Conservation (phyloP, 2,888 invertebrate species). For the Apocheima hispidaria region DNA sequence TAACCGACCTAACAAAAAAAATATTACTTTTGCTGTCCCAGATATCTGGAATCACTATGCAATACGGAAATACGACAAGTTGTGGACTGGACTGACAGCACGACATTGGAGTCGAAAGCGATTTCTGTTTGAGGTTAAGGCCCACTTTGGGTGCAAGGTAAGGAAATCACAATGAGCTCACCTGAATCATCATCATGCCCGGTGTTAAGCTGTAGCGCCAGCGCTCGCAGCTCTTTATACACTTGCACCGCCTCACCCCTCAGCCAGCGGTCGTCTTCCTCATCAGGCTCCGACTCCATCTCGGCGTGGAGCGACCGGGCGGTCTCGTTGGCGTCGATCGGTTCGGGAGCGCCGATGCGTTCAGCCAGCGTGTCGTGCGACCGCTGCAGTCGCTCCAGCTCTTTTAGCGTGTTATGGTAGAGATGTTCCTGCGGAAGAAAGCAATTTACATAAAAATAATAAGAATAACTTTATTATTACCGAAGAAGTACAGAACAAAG, state of each 20-base stretch:
- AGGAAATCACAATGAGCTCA: slow-evolving; percentile 45
- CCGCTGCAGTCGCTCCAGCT: slow-evolving; percentile 90
- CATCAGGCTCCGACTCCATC: slow-evolving; percentile 92
- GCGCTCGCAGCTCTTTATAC: slow-evolving; percentile 90
- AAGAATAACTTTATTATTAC: no score
- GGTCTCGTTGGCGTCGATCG: slow-evolving; percentile 73
- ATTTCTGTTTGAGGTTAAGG: no score
- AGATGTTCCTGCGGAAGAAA: slow-evolving; percentile 76
- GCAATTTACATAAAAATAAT: background rate
- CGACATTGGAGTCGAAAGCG: no score
- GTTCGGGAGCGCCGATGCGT: slow-evolving; percentile 88
- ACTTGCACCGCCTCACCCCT: slow-evolving; percentile 89
- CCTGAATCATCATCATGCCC: slow-evolving; percentile 92
- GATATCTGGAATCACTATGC: no score
- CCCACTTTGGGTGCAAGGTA: no score
- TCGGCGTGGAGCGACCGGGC: slow-evolving; percentile 94
- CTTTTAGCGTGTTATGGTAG: slow-evolving; percentile 85
- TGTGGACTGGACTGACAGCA: no score
- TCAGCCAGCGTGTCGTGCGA: slow-evolving; percentile 90
- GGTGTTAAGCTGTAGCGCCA: slow-evolving; percentile 91
- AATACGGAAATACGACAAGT: no score
- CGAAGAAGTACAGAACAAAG: no score
- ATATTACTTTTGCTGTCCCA: no score
- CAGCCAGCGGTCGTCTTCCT: slow-evolving; percentile 86
- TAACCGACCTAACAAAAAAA: no score